A percentile compares a stretch with the other conserved stretches of the same genome.
These are phyloP conservation scores for Cynopterus brachyotis DNA, from an alignment of 2,113 vertebrate species.

Conservation along the genomic window DNA sequence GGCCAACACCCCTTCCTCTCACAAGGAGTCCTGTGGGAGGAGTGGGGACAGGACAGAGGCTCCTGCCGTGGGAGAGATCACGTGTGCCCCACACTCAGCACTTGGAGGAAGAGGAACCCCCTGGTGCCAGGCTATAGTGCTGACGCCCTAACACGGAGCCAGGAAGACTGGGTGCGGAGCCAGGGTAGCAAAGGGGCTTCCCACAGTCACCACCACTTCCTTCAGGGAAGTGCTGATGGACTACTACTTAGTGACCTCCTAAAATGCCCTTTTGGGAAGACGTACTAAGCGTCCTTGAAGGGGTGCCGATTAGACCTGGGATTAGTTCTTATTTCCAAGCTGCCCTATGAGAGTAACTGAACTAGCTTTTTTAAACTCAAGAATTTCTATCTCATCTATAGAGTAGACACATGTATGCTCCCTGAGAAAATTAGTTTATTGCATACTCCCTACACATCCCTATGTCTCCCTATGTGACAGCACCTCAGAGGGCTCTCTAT, in stretches of 20 bases:
- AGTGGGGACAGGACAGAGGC: constrained; percentile 21
- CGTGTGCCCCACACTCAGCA: constrained; percentile 67
- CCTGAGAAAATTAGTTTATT: constrained; percentile 48
- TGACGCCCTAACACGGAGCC: constrained; percentile 75
- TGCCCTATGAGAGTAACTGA: constrained; percentile 32
- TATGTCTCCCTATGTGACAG: not conserved
- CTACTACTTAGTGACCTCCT: constrained; percentile 76
- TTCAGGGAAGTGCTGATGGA: constrained; percentile 81
- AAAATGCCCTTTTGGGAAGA: constrained; percentile 76
- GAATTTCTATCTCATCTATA: constrained; percentile 50
- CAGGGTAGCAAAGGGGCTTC: constrained; percentile 73
- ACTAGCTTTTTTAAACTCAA: constrained; percentile 56
- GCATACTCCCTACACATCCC: not conserved
- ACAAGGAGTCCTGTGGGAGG: constrained; percentile 71
- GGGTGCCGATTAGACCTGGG: constrained; percentile 68
- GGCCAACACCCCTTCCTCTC: constrained; percentile 75
- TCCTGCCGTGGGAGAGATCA: constrained; percentile 71
- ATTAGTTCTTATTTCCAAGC: constrained; percentile 67
- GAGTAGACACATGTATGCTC: constrained; percentile 42
- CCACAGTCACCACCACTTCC: constrained; percentile 77
- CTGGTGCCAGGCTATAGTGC: constrained; percentile 78
- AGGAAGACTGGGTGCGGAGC: constrained; percentile 73
- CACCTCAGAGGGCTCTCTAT: not conserved
- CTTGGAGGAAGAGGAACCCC: constrained; percentile 80
- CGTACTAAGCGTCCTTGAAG: constrained; percentile 69